Percentiles rank a stretch among this genome's conserved stretches.
Conservation (phyloP, 2,797 vertebrate species). For the Thalassophryne amazonica region DNA sequence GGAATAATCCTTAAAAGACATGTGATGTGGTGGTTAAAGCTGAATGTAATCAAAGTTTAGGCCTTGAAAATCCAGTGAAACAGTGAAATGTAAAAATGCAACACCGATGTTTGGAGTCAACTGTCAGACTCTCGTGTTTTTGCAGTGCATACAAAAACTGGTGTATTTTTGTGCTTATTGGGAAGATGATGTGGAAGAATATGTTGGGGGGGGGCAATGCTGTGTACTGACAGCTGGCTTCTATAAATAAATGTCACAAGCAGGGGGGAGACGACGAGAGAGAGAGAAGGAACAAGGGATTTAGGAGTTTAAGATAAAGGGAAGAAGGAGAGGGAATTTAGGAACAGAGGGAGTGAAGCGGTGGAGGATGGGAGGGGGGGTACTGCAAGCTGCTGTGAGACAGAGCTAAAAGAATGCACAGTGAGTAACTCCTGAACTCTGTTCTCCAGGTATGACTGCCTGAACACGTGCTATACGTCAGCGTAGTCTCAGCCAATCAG, state of each 20-base stretch:
- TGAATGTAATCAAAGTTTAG: no score
- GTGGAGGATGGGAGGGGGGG: background rate
- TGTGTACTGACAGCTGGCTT: slow-evolving; percentile 70
- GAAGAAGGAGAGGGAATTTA: background rate
- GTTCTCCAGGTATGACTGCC: slow-evolving; percentile 21
- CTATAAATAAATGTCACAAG: slow-evolving; percentile 72
- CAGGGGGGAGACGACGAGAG: slow-evolving; percentile 24
- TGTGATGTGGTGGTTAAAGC: no score
- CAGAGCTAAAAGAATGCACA: slow-evolving; percentile 26
- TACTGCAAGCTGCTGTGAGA: background rate
- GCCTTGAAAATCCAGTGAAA: no score
- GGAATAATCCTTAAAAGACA: no score
- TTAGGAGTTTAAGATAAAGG: background rate
- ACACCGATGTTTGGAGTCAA: no score
- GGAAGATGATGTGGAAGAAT: slow-evolving; percentile 23
- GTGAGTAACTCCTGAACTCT: slow-evolving; percentile 19
- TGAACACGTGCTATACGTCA: slow-evolving; percentile 2
- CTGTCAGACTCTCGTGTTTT: no score
- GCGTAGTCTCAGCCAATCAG: slow-evolving; percentile 37
- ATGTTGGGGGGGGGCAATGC: slow-evolving; percentile 16
- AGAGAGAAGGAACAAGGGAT: background rate
- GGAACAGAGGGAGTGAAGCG: background rate
- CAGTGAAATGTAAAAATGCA: no score
- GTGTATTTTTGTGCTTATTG: slow-evolving; percentile 23
- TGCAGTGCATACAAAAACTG: no score